Evolutionary conservation across 2,797 vertebrate species (phyloP), one percentile per base, ranked within the genome.

Genomic region (Acropternis orthonyx): DNA sequence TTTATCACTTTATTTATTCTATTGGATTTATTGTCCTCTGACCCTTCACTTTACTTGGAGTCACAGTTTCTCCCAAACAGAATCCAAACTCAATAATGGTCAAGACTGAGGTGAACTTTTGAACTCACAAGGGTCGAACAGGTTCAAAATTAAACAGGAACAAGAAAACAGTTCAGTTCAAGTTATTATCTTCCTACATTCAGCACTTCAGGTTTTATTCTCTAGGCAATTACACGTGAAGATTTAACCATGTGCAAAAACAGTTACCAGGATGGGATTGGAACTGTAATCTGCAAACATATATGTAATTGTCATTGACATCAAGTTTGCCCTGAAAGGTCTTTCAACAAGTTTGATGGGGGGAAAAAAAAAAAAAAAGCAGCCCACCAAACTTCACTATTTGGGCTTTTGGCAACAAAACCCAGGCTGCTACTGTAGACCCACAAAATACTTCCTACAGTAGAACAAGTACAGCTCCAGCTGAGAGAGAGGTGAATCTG

Each of bases 21-120:
- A 73, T 72, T 82, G 89, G 87, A 93, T 95, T 96, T 96, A 91
- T 72, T 93, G 84, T 94, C 84, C 88, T 91, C 75, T 95, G 95
- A 94, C 91, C 84, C 86, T 83, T 87, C 0, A 6, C 61, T 88
- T 88, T 91, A 74, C 65, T 79, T 44, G n/a, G 27, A 95, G 91
- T 72, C 16, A 6, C 75, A 89, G 65, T 22, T 94, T 95, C 78
- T 78, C 72, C 81, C 61, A 77, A 92, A 77, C 51, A 58, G 75
- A 89, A 95, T 85, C 77, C 68, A 95, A 91, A 91, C 78, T 95
- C 91, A 91, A 77, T 91, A 95, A 96, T 18, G 85, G 92, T 94
- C 96, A 96, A 94, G 89, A 74, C 84, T 43, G 56, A 85, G 37
- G 43, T 68, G 85, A 92, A 97, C 87, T 93, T 95, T 41, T 82